Evolutionary conservation across 2,888 invertebrate species (phyloP).

Genomic region (Opisthograptis luteolata): DNA sequence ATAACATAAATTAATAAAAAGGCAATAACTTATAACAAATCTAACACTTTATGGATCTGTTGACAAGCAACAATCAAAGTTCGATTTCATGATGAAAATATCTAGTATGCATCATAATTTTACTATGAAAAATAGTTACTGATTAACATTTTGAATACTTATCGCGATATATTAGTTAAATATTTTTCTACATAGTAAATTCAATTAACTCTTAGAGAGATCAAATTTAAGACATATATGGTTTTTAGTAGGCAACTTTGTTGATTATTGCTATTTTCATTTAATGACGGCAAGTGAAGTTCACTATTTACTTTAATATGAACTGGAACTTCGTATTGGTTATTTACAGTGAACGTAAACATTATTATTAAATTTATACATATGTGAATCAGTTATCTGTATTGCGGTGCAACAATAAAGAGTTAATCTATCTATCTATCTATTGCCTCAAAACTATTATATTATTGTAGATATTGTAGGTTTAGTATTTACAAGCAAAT

Average conservation of each 20-base stretch:
- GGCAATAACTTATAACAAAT: not conserved
- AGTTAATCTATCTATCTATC: no score
- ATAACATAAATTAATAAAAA: not conserved
- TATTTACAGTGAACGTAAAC: not conserved
- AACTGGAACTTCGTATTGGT: not conserved
- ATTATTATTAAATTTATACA: no score
- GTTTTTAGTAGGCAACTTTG: conserved; percentile 12
- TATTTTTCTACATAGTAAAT: conserved; percentile 5
- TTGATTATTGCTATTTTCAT: conserved; percentile 3
- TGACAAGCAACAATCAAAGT: conserved; percentile 8
- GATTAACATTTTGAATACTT: not conserved
- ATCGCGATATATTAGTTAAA: not conserved
- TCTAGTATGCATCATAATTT: not conserved
- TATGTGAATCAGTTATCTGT: no score
- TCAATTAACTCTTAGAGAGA: conserved; percentile 21
- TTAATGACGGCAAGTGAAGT: conserved; percentile 15
- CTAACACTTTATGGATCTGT: not conserved
- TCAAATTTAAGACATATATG: conserved; percentile 15
- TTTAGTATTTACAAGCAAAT: no score
- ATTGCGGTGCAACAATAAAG: no score
- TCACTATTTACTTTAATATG: conserved; percentile 20
- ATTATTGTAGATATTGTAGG: no score
- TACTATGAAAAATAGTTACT: conserved; percentile 1
- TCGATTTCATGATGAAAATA: not conserved
- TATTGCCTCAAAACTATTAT: no score